These are phyloP conservation scores for Xiphophorus hellerii DNA, from an alignment of 2,113 vertebrate species.

Conservation along the genomic window DNA sequence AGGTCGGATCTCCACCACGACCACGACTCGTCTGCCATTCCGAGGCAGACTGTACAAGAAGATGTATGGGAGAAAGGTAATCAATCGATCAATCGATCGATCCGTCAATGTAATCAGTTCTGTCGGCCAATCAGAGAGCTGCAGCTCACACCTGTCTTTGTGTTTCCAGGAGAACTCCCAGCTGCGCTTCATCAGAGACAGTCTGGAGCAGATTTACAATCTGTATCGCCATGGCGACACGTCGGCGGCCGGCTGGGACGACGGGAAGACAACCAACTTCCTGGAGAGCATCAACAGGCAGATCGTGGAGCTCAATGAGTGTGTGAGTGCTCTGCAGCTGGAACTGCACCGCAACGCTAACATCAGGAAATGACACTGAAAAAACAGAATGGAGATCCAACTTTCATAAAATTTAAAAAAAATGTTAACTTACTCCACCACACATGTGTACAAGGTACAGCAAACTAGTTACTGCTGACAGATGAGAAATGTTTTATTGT, in stretches of 20 bases:
- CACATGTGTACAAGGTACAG: too few relatives aligned
- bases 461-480: too few relatives aligned
- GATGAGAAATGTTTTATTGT: too few relatives aligned
- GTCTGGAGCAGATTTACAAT: constrained; percentile 13
- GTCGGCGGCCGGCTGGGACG: constrained; percentile 18
- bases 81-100: neutral
- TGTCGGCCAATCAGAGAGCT: constrained; percentile 1
- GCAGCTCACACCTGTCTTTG: constrained; percentile 1
- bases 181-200: constrained; percentile 52
- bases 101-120: neutral
- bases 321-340: constrained; percentile 35
- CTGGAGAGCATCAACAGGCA: constrained; percentile 15
- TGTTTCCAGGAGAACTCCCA: constrained; percentile 28
- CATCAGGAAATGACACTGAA: too few relatives aligned
- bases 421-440: too few relatives aligned
- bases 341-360: too few relatives aligned
- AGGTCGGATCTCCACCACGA: neutral
- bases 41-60: constrained; percentile 3
- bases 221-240: constrained; percentile 25
- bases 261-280: neutral
- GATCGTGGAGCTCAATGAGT: neutral
- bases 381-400: too few relatives aligned
- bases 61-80: neutral
- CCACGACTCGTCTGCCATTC: neutral
- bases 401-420: too few relatives aligned